A percentile compares a stretch with the other conserved stretches of the same genome.
These are phyloP conservation scores for Gymnoscopelus braueri DNA, from an alignment of 2,797 vertebrate species.

Conservation along the genomic window DNA sequence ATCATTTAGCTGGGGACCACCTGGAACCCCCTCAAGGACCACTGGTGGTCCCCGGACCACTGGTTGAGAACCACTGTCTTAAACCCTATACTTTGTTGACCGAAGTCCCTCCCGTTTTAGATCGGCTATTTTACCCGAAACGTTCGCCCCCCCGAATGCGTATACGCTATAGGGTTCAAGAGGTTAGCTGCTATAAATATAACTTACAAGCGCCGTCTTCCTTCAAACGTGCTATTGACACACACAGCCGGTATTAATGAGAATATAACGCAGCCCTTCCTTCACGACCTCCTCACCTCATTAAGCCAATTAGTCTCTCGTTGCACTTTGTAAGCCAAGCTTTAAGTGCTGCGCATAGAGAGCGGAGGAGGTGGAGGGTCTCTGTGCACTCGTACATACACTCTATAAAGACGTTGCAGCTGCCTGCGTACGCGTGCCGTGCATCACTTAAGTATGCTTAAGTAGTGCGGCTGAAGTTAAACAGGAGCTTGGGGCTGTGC, in stretches of 20 bases:
- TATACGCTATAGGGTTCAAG: too few species aligned
- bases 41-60: too few species aligned
- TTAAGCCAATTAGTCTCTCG: slow-evolving; percentile 63
- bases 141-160: too few species aligned
- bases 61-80: too few species aligned
- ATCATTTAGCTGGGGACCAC: too few species aligned
- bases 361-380: slow-evolving; percentile 63
- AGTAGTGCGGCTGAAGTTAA: slow-evolving; percentile 26
- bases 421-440: slow-evolving; percentile 41
- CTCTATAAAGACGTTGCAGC: slow-evolving; percentile 56
- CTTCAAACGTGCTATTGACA: slow-evolving; percentile 9
- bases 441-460: slow-evolving; percentile 27
- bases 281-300: slow-evolving; percentile 57
- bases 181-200: too few species aligned
- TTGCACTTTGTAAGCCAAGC: slow-evolving; percentile 57
- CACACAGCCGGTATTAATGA: slow-evolving; percentile 41
- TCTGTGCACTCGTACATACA: slow-evolving; percentile 36
- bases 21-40: too few species aligned
- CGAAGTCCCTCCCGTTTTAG: too few species aligned
- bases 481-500: slow-evolving; percentile 44
- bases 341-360: slow-evolving; percentile 53
- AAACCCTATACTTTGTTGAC: too few species aligned
- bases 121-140: too few species aligned
- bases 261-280: slow-evolving; percentile 44
- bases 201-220: too few species aligned